Evolutionary conservation across 2,888 invertebrate species (phyloP), one percentile per base, ranked within the genome.

Genomic region (Phanerotoma sp.): DNA sequence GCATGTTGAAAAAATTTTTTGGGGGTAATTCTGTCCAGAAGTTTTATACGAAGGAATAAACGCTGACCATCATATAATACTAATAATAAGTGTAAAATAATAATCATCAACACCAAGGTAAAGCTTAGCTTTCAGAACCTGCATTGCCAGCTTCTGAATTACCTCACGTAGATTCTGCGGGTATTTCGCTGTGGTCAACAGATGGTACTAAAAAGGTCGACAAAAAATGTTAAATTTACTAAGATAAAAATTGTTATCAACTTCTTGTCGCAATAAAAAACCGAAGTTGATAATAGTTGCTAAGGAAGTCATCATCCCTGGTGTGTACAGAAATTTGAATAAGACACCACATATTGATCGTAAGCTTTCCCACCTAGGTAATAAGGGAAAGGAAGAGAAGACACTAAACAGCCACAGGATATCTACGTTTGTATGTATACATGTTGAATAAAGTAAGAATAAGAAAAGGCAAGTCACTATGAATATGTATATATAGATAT

Each of bases 381-480:
- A 16, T 38, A 38, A 30, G 20, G 49, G 25, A 40, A 40, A 40
- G 20, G 48, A 47, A 18, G 40, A 49, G 7, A 49, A 18, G 40
- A 40, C 28, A 49, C n/a, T 15, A 49, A 41, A 49, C 33, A 49
- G 30, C 30, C 28, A 37, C 7, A 49, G 28, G 38, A 38, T 16
- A 47, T 38, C 48, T 49, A 49, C 48, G 47, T 22, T 5, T 16
- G 28, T n/a, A n/a, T n/a, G n/a, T n/a, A 30, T 49, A 49, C 20
- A 20, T 30, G 18, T 40, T 38, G 28, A 46, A 30, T 15, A 7
- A 18, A 32, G n/a, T n/a, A 10, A 18, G 11, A 20, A 15, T 16
- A 9, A 42, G 11, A 44, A 44, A 44, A 16, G 25, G 16, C n/a
- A 11, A 44, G 7, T 9, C 11, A 45, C 18, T 32, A 30, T 33